A percentile compares a stretch with the other conserved stretches of the same genome.
These are phyloP conservation scores for Dasypogon diadema DNA, from an alignment of 2,888 invertebrate genomes.

Conservation along the genomic window DNA sequence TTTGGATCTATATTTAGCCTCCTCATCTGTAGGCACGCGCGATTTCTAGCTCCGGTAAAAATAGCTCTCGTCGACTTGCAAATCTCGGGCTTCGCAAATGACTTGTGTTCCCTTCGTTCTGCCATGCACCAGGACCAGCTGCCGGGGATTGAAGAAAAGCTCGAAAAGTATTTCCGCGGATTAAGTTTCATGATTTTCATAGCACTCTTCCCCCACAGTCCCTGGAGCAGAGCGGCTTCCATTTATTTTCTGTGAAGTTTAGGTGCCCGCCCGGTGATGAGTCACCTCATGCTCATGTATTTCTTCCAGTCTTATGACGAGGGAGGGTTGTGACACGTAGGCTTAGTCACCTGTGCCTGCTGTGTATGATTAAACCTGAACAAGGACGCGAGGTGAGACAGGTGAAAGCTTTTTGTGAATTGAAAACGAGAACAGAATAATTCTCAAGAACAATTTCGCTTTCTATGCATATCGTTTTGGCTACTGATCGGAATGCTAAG, in stretches of 20 bases:
- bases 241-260: too few species aligned
- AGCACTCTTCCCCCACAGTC: neutral
- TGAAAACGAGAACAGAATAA: slow-evolving; percentile 18
- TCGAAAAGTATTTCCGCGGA: neutral
- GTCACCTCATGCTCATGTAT: neutral
- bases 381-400: slow-evolving; percentile 7
- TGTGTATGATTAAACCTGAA: neutral
- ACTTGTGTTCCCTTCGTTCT: neutral
- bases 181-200: neutral
- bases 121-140: neutral
- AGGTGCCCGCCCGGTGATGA: too few species aligned
- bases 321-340: slow-evolving; percentile 6
- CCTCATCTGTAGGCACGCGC: slow-evolving; percentile 23
- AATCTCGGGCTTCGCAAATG: neutral
- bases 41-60: slow-evolving; percentile 1
- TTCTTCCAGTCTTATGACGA: too few species aligned
- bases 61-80: neutral
- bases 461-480: neutral
- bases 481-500: neutral
- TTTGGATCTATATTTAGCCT: slow-evolving; percentile 32
- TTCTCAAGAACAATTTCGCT: neutral
- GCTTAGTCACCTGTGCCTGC: slow-evolving; percentile 26
- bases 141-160: neutral
- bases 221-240: too few species aligned
- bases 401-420: slow-evolving; percentile 10